These are phyloP conservation scores for Mellivora capensis DNA, from an alignment of 2,113 vertebrate species.

Conservation along the genomic window DNA sequence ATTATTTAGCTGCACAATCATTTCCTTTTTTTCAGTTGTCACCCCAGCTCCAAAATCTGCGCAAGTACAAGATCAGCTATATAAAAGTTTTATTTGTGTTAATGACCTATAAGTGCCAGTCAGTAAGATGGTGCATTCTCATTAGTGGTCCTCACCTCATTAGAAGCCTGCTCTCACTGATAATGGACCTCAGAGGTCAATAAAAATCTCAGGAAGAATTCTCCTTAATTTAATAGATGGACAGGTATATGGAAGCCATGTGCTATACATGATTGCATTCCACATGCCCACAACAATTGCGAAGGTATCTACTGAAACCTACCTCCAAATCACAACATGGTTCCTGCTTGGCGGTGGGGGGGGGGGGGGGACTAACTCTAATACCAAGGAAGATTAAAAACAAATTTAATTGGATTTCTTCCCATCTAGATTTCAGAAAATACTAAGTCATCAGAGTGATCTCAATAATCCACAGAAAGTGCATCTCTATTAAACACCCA, in stretches of 20 bases:
- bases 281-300: background rate
- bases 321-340: background rate
- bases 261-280: background rate
- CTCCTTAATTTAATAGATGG: slow-evolving; percentile 12
- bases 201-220: slow-evolving; percentile 29
- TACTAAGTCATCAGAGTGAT: background rate
- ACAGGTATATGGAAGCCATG: background rate
- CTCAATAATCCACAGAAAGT: background rate
- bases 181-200: slow-evolving; percentile 53
- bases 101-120: slow-evolving; percentile 41
- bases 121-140: background rate
- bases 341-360: background rate
- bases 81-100: slow-evolving; percentile 59
- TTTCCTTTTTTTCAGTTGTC: slow-evolving; percentile 32
- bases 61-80: slow-evolving; percentile 9
- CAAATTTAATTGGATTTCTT: slow-evolving; percentile 9
- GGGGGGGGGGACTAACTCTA: background rate
- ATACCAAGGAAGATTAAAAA: background rate
- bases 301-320: background rate
- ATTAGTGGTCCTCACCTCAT: slow-evolving; percentile 40
- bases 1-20: background rate
- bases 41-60: background rate
- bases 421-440: slow-evolving; percentile 3
- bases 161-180: slow-evolving; percentile 37
- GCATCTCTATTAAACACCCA: slow-evolving; percentile 38